Conservation (phyloP, 2,888 invertebrate species). For the Nipponacmea schrenckii region DNA sequence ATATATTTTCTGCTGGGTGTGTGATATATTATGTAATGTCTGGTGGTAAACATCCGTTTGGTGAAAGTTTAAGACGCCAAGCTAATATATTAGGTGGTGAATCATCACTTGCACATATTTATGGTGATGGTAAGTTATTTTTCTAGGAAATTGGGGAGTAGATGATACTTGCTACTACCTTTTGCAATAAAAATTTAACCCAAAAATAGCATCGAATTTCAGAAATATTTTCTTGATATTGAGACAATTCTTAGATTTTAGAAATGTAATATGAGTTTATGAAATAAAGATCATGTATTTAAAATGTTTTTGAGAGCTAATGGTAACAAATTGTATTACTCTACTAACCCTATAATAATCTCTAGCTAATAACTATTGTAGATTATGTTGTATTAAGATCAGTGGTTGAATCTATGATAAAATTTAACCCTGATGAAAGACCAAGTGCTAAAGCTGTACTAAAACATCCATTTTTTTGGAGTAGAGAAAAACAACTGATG, state of each 20-base stretch:
- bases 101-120: constrained; percentile 59
- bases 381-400: constrained; percentile 71
- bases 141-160: not conserved
- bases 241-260: no score
- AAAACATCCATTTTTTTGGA: constrained; percentile 94
- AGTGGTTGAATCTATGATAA: constrained; percentile 86
- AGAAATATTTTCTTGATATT: not conserved
- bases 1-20: constrained; percentile 97
- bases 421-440: constrained; percentile 75
- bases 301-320: no score
- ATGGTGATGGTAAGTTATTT: constrained; percentile 40
- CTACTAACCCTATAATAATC: no score
- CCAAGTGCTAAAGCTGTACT: constrained; percentile 84
- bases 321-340: no score
- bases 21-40: constrained; percentile 95
- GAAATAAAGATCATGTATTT: no score
- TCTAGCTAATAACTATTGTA: constrained; percentile 32
- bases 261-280: no score
- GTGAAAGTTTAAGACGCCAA: constrained; percentile 87
- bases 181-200: not conserved
- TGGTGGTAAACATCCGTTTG: constrained; percentile 81
- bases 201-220: not conserved
- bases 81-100: constrained; percentile 81
- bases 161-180: not conserved
- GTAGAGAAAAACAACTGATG: constrained; percentile 80